Evolutionary conservation across 2,113 vertebrate genomes (phyloP).

Genomic region (Fregetta grallaria): DNA sequence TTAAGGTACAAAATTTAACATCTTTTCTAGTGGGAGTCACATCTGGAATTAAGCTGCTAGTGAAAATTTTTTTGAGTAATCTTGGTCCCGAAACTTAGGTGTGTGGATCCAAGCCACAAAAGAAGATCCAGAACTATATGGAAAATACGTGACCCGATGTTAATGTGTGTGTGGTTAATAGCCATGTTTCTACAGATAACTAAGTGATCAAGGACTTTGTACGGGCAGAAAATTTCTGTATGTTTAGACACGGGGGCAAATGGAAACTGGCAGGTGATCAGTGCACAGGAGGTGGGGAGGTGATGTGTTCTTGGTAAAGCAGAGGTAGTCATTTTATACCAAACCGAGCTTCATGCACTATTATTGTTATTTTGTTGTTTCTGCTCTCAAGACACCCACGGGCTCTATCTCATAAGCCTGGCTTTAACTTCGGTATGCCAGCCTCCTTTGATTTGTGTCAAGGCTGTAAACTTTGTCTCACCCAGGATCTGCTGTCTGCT

Average conservation of each 20-base stretch:
- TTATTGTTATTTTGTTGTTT: not conserved
- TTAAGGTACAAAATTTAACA: not conserved
- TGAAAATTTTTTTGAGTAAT: not conserved
- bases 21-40: not conserved
- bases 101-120: not conserved
- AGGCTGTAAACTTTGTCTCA: not conserved
- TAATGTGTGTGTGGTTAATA: not conserved
- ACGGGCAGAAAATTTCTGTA: not conserved
- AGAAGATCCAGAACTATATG: not conserved
- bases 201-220: not conserved
- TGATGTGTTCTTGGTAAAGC: not conserved
- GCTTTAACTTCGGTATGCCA: not conserved
- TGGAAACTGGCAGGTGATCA: not conserved
- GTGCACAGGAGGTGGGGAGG: not conserved
- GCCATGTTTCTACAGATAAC: not conserved
- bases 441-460: not conserved
- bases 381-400: not conserved
- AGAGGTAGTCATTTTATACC: not conserved
- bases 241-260: not conserved
- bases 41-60: not conserved
- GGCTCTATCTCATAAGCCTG: not conserved
- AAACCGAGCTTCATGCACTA: accelerated
- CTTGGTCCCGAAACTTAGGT: not conserved
- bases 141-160: not conserved
- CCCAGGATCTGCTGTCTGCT: not conserved